phyloP scores from a whole-genome alignment of 1,140 invertebrate species.

The Saccostrea echinata region DNA sequence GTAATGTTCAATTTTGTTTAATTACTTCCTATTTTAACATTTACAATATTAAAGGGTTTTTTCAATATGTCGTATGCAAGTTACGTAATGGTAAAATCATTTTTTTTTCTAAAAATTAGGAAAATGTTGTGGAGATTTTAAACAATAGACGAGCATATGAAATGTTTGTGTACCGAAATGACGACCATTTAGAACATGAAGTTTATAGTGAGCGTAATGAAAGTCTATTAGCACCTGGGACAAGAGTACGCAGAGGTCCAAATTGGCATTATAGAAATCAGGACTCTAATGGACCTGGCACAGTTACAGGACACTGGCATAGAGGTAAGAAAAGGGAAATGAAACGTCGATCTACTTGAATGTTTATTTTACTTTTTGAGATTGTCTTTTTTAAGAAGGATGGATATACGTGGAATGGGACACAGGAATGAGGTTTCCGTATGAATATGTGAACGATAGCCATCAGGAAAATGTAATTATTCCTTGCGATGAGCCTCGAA shows the following conservation, averaged over 20 bases:
- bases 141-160: no score
- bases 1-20: no score
- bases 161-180: no score
- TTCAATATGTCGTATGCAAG: no score
- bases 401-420: conserved; percentile 55
- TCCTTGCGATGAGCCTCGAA: conserved; percentile 14
- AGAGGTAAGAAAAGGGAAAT: neutral
- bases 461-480: conserved; percentile 41
- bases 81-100: no score
- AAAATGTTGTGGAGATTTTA: no score
- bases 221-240: conserved; percentile 54
- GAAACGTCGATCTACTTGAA: no score
- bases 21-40: no score
- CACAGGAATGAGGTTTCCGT: conserved; percentile 34
- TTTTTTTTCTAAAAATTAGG: no score
- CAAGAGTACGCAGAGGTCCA: conserved; percentile 58
- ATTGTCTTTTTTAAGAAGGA: neutral
- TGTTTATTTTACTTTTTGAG: no score
- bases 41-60: no score
- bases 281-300: conserved; percentile 60
- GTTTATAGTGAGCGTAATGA: neutral
- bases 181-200: neutral
- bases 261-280: conserved; percentile 65
- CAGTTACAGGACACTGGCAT: conserved; percentile 56
- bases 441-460: conserved; percentile 35